A percentile compares a stretch with the other conserved stretches of the same genome.
These are phyloP conservation scores for Macropis europaea DNA, from an alignment of 2,888 invertebrate species.

Conservation along the genomic window DNA sequence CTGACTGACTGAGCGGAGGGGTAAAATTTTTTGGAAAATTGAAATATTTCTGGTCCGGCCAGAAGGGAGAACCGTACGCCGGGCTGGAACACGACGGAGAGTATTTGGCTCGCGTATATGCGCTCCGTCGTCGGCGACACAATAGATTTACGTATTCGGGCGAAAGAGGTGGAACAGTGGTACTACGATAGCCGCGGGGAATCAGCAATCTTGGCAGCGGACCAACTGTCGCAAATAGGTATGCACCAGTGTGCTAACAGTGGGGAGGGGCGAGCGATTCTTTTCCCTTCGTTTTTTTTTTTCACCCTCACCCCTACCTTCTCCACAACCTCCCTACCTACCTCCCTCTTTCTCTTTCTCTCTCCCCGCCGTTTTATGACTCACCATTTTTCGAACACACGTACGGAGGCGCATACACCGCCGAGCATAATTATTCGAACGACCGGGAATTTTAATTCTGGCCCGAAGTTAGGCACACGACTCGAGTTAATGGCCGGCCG, in stretches of 20 bases:
- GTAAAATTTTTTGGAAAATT: conserved; percentile 65
- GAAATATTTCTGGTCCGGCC: conserved; percentile 62
- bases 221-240: conserved; percentile 76
- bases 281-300: conserved; percentile 40
- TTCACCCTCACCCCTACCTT: neutral
- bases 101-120: conserved; percentile 69
- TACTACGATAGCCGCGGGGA: conserved; percentile 72
- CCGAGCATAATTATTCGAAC: conserved; percentile 28
- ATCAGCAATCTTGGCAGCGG: conserved; percentile 75
- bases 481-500: too few species aligned
- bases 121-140: conserved; percentile 68
- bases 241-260: conserved; percentile 70
- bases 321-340: too few species aligned
- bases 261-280: conserved; percentile 57
- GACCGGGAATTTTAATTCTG: conserved; percentile 15
- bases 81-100: conserved; percentile 43
- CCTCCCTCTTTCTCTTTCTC: neutral
- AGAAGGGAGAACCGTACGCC: conserved; percentile 36
- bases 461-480: neutral
- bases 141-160: conserved; percentile 78
- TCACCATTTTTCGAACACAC: conserved; percentile 41
- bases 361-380: neutral
- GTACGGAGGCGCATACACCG: conserved; percentile 1
- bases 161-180: conserved; percentile 72
- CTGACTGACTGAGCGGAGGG: conserved; percentile 9